Conservation (phyloP, 2,888 invertebrate genomes). For the Parascotia fuliginaria region DNA sequence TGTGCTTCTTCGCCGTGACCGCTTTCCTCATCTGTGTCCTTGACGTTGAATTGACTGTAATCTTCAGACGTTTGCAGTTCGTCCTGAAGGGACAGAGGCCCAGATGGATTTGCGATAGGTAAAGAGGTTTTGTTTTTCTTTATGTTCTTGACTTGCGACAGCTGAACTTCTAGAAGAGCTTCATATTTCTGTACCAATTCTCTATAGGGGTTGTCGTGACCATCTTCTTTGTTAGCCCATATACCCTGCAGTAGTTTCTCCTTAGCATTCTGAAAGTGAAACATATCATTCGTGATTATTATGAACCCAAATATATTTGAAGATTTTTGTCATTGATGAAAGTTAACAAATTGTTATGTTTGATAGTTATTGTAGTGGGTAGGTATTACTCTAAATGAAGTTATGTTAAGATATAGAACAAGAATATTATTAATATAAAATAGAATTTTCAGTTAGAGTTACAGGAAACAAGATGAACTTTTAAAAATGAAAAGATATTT, state of each 20-base stretch:
- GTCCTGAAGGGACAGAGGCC: slow-evolving; percentile 87
- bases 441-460: slow-evolving; percentile 29
- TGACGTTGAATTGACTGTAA: slow-evolving; percentile 87
- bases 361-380: slow-evolving; percentile 32
- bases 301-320: slow-evolving; percentile 1
- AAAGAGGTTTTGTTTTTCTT: slow-evolving; percentile 68
- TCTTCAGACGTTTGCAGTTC: slow-evolving; percentile 91
- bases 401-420: slow-evolving; percentile 24
- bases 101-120: slow-evolving; percentile 69
- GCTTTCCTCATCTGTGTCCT: slow-evolving; percentile 88
- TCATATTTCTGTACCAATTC: slow-evolving; percentile 94
- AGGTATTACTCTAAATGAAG: slow-evolving; percentile 28
- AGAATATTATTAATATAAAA: slow-evolving; percentile 27
- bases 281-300: slow-evolving; percentile 16
- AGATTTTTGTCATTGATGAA: slow-evolving; percentile 2
- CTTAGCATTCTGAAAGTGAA: slow-evolving; percentile 75
- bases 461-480: slow-evolving; percentile 23
- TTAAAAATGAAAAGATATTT: slow-evolving; percentile 29
- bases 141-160: slow-evolving; percentile 86
- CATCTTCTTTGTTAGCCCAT: slow-evolving; percentile 83
- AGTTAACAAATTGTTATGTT: slow-evolving; percentile 27
- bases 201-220: slow-evolving; percentile 89
- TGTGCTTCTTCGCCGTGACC: slow-evolving; percentile 85
- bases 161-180: slow-evolving; percentile 91
- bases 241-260: slow-evolving; percentile 82